phyloP scores from a whole-genome alignment of 2,797 vertebrate genomes.

The Centropyge bicolor region DNA sequence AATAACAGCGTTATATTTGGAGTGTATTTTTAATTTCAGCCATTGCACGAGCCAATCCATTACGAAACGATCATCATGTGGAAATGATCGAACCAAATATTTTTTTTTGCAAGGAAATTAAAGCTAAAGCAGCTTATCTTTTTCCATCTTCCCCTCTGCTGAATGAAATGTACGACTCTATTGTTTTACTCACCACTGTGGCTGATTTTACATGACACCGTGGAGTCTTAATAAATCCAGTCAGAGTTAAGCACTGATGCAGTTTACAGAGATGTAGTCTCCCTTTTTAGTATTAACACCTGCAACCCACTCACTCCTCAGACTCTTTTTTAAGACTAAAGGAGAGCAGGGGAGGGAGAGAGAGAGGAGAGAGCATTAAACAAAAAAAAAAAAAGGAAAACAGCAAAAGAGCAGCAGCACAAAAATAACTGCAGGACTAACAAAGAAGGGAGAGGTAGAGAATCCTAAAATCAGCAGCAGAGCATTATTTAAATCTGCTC shows the following conservation, averaged over 20 bases:
- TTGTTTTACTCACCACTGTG: slow-evolving; percentile 36
- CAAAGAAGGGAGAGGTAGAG: slow-evolving; percentile 30
- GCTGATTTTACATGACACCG: slow-evolving; percentile 45
- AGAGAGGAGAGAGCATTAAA: slow-evolving; percentile 20
- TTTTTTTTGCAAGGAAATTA: slow-evolving; percentile 43
- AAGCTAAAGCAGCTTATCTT: slow-evolving; percentile 32
- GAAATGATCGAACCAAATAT: slow-evolving; percentile 48
- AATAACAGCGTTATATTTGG: slow-evolving; percentile 41
- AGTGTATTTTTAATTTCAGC: slow-evolving; percentile 43
- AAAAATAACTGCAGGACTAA: slow-evolving; percentile 54
- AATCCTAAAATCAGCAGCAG: slow-evolving; percentile 38
- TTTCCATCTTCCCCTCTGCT: slow-evolving; percentile 6
- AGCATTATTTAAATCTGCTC: slow-evolving; percentile 50
- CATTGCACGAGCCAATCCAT: slow-evolving; percentile 13
- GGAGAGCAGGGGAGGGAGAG: slow-evolving; percentile 2
- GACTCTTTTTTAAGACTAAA: slow-evolving; percentile 28
- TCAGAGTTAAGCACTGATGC: slow-evolving; percentile 12
- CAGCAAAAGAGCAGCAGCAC: slow-evolving; percentile 35
- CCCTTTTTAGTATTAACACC: slow-evolving; percentile 21
- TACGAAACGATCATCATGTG: slow-evolving; percentile 30
- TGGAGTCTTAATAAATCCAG: slow-evolving; percentile 40
- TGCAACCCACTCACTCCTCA: slow-evolving; percentile 29
- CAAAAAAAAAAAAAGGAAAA: slow-evolving; percentile 13
- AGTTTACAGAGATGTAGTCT: slow-evolving; percentile 27
- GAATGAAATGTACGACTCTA: slow-evolving; percentile 30